A percentile compares a stretch with the other conserved stretches of the same genome.
Evolutionary conservation across 2,888 invertebrate species (phyloP).

Genomic region (Cynaeus angustus): DNA sequence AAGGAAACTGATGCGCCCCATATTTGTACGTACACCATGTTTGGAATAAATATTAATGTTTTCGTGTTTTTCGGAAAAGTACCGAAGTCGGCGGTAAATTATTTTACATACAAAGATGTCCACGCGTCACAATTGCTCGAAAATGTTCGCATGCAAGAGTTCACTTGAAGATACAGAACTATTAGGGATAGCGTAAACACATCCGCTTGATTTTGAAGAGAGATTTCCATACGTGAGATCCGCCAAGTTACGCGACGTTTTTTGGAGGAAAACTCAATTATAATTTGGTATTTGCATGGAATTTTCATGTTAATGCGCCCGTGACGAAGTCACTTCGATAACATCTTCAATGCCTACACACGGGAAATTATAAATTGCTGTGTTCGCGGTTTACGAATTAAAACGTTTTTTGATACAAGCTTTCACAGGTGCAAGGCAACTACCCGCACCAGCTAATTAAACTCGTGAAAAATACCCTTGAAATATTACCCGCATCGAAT

Average conservation of each 20-base stretch:
- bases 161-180: conserved; percentile 17
- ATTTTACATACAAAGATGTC: conserved; percentile 34
- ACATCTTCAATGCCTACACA: conserved; percentile 24
- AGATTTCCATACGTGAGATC: conserved; percentile 31
- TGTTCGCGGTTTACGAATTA: conserved; percentile 9
- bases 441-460: conserved; percentile 28
- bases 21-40: conserved; percentile 23
- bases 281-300: conserved; percentile 33
- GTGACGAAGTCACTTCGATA: conserved; percentile 25
- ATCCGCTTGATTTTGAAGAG: conserved; percentile 24
- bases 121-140: conserved; percentile 12
- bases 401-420: not conserved
- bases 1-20: conserved; percentile 19
- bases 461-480: conserved; percentile 11
- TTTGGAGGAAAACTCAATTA: conserved; percentile 30
- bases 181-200: conserved; percentile 30
- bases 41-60: conserved; percentile 30
- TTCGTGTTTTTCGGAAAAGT: conserved; percentile 12
- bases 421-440: conserved; percentile 21
- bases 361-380: conserved; percentile 17
- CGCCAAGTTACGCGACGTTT: conserved; percentile 14
- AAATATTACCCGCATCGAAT: conserved; percentile 34
- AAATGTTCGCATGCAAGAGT: conserved; percentile 31
- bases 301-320: conserved; percentile 25
- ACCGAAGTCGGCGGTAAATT: conserved; percentile 3